Conservation (phyloP, 2,888 invertebrate species). For the Achlya flavicornis region DNA sequence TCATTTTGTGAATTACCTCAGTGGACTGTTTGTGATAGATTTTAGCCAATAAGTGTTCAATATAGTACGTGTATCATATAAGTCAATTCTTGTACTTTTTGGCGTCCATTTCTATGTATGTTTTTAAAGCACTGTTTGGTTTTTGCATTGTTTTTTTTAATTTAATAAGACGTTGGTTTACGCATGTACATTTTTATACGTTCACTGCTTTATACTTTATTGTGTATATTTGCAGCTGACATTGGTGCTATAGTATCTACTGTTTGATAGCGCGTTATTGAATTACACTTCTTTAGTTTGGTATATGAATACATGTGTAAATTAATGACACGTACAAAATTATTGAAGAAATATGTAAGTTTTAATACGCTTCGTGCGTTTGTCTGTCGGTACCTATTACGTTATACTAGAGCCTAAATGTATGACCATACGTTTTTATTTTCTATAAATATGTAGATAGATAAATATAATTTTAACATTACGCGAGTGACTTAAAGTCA, state of each 20-base stretch:
- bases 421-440: constrained; percentile 28
- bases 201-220: constrained; percentile 60
- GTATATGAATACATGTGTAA: constrained; percentile 28
- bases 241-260: constrained; percentile 76
- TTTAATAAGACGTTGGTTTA: constrained; percentile 29
- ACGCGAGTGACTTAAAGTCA: constrained; percentile 70
- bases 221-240: constrained; percentile 73
- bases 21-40: constrained; percentile 81
- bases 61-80: constrained; percentile 70
- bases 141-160: constrained; percentile 16
- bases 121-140: constrained; percentile 32
- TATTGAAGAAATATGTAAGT: constrained; percentile 17
- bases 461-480: constrained; percentile 51
- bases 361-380: constrained; percentile 4
- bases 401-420: neutral
- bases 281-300: constrained; percentile 21
- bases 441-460: constrained; percentile 61
- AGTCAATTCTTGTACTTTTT: constrained; percentile 77
- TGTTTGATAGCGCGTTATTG: constrained; percentile 46
- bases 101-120: constrained; percentile 64
- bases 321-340: constrained; percentile 49
- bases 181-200: constrained; percentile 33
- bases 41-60: constrained; percentile 83
- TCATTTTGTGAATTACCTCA: constrained; percentile 79
- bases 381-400: constrained; percentile 1